phyloP scores from a whole-genome alignment of 23 tunicate genomes.

The Trididemnum miniatum region DNA sequence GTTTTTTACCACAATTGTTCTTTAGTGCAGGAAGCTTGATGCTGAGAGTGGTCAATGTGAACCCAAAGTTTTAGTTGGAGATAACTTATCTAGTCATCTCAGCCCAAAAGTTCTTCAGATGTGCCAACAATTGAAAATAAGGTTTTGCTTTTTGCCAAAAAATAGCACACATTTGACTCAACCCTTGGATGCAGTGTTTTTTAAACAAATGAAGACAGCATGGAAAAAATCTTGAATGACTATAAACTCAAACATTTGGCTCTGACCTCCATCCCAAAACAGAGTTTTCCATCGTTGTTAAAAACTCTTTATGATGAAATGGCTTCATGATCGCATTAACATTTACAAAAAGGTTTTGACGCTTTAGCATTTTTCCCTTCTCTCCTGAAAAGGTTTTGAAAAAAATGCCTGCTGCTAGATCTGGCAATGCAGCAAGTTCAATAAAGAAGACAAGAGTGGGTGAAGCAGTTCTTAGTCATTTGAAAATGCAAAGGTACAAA shows the following conservation, averaged over 20 bases:
- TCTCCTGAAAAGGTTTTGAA: not conserved
- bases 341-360: not conserved
- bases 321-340: not conserved
- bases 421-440: not conserved
- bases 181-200: slow-evolving; percentile 15
- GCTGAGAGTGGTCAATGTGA: not conserved
- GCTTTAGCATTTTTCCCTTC: not conserved
- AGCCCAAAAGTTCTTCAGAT: not conserved
- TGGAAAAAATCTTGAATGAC: not conserved
- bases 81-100: slow-evolving; percentile 1
- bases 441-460: not conserved
- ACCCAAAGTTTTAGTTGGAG: slow-evolving; percentile 3
- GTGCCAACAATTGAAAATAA: not conserved
- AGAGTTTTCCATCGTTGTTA: not conserved
- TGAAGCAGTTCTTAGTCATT: not conserved
- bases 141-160: slow-evolving; percentile 15
- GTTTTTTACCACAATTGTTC: slow-evolving; percentile 6
- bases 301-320: slow-evolving; percentile 9
- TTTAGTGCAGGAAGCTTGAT: not conserved
- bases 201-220: not conserved
- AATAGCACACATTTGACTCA: slow-evolving; percentile 14
- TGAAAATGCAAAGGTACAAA: not conserved
- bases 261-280: not conserved
- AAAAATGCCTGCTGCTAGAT: slow-evolving; percentile 5
- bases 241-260: not conserved